Evolutionary conservation across 2,797 vertebrate genomes (phyloP), one percentile per base, ranked within the genome.

Genomic region (Epinephelus malabaricus): DNA sequence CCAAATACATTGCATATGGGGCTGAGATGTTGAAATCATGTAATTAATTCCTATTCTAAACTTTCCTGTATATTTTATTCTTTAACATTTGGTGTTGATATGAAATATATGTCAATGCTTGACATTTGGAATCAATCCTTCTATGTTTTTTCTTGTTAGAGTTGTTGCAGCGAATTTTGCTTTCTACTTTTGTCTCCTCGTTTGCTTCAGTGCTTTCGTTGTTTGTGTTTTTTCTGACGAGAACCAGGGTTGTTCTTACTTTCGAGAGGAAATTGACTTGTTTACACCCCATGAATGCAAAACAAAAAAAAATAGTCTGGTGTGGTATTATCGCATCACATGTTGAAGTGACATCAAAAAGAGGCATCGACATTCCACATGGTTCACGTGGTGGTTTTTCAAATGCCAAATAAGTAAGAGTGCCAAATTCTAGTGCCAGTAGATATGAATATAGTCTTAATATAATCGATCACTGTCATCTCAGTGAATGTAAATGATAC

Each of bases 1-100:
- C 97, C 97, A 98, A 98, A 98, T 97, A 97, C 95, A 95, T 97
- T 96, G 95, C 88, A 95, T 94, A 96, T 94, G 93, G 92, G 92
- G 94, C 90, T 94, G 94, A 95, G 92, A 93, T 91, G 94, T 95
- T 96, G 83, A 94, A 95, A 93, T 95, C 95, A 96, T 98, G 97
- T 98, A 97, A 98, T 97, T 97, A 97, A 97, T 97, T 97, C 96
- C 95, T 97, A 95, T 96, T 97, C 96, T 97, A 96, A 97, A 95
- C 94, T 96, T 97, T 97, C 96, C 95, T 97, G 96, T 98, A 96
- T 96, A 97, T 96, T 96, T 96, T 97, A 96, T 97, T 96, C 97
- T 97, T 98, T 98, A 97, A 97, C 96, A 97, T 97, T 97, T 96
- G 96, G 96, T 99, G 97, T 98, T 97, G 96, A 96, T 97, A 98